phyloP scores from a whole-genome alignment of 2,113 vertebrate genomes.

The Neotragus moschatus region DNA sequence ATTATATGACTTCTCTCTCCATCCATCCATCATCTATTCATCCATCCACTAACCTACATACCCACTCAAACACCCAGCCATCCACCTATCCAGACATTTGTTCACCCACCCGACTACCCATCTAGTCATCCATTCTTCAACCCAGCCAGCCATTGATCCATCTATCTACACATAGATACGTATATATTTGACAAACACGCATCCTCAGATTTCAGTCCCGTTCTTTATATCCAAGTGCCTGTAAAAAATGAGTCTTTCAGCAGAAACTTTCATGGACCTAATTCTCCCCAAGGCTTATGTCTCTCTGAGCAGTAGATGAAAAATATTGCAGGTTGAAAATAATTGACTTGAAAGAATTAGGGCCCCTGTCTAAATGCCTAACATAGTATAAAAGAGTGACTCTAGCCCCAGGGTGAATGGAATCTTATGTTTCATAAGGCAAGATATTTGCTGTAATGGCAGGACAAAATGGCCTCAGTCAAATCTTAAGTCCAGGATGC shows the following conservation, averaged over 20 bases:
- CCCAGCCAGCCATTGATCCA: not conserved
- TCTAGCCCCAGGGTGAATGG: not conserved
- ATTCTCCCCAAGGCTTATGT: constrained; percentile 32
- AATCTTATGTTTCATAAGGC: not conserved
- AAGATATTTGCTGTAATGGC: not conserved
- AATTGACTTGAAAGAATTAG: constrained; percentile 39
- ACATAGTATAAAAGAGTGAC: not conserved
- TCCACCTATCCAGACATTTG: not conserved
- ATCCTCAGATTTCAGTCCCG: not conserved
- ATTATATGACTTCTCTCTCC: not conserved
- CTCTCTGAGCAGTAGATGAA: constrained; percentile 33
- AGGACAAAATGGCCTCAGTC: not conserved
- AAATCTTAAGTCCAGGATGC: not conserved
- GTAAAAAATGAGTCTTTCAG: constrained; percentile 28
- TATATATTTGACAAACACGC: not conserved
- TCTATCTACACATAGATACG: not conserved
- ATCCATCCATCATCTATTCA: not conserved
- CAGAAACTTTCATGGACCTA: constrained; percentile 32
- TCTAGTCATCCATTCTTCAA: not conserved
- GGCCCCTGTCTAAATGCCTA: not conserved
- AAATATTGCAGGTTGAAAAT: constrained; percentile 41
- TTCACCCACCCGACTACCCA: not conserved
- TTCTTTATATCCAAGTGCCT: constrained; percentile 16
- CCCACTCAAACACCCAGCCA: not conserved
- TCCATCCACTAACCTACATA: not conserved